A percentile compares a stretch with the other conserved stretches of the same genome.
These are phyloP conservation scores for Odontesthes bonariensis DNA, from an alignment of 2,113 vertebrate species.

Conservation along the genomic window DNA sequence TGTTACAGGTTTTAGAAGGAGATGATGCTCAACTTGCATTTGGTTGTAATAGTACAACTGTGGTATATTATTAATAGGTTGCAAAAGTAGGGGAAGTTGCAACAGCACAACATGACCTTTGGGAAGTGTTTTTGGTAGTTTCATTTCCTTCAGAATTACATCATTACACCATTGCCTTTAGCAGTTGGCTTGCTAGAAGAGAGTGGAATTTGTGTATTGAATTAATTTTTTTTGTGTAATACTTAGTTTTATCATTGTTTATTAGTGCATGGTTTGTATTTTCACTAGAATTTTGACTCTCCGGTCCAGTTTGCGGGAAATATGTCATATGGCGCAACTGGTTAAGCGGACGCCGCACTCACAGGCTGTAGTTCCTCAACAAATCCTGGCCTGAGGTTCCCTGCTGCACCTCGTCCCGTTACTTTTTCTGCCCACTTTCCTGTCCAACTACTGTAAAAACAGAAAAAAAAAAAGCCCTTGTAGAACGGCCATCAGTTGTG, in stretches of 20 bases:
- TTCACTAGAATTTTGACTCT: background rate
- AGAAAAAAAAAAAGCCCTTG: too few relatives aligned
- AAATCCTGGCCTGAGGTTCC: too few relatives aligned
- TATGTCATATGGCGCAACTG: too few relatives aligned
- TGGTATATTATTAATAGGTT: constrained; percentile 19
- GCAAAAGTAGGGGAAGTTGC: constrained; percentile 60
- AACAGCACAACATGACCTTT: constrained; percentile 34
- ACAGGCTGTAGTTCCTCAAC: too few relatives aligned
- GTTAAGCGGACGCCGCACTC: too few relatives aligned
- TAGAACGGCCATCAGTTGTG: background rate
- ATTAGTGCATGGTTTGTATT: background rate
- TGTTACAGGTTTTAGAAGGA: background rate
- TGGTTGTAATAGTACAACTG: constrained; percentile 6
- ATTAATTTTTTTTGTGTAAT: background rate
- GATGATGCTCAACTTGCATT: background rate
- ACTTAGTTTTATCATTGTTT: background rate
- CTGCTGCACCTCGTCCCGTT: too few relatives aligned
- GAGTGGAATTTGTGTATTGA: background rate
- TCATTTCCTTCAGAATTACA: constrained; percentile 61
- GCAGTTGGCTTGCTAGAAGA: constrained; percentile 4
- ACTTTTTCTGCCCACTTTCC: too few relatives aligned
- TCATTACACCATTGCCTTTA: background rate
- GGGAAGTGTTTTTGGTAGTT: constrained; percentile 52
- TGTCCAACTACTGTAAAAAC: too few relatives aligned
- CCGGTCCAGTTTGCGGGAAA: too few relatives aligned